Base-by-base conservation (phyloP, 2,113 vertebrate species). In the Hippolais icterina region DNA sequence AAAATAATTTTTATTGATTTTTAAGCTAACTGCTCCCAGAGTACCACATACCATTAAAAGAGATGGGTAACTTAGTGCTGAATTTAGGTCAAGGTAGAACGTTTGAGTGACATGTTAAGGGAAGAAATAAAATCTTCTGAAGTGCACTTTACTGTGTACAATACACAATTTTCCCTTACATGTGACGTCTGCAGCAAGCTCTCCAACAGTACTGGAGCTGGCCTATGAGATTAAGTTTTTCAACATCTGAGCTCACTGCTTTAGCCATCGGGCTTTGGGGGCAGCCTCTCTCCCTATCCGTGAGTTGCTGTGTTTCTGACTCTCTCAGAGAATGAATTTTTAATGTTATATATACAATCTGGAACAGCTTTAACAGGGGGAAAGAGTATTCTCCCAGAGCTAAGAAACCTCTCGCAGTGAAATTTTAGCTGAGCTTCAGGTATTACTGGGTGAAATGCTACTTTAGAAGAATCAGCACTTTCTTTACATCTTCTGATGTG, bases 71-170 rank as follows among this genome's bases (percentile, higher is more conserved):
- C 17, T 90, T 93, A 68, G 39, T 78, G 56, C 63, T 78, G 49
- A 31, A 77, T 81, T 93, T 90, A 85, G 56, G 56, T 70, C 85
- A 93, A 87, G 44, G 19, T 63, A 35, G 42, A 90, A 79, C 76
- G 60, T 39, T 35, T 57, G 33, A 93, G 23, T 70, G 64, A 83
- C 21, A 16, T 18, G 11, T 74, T 90, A 75, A 81, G 24, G 41
- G 11, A 90, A 31, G 37, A 95, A 92, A 83, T 31, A 89, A 65
- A 76, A 46, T 74, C 33, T 74, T 77, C 59, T 64, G 20, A 69
- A 78, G n/a, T 79, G 33, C 5, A 66, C 12, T 86, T 93, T 61
- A 10, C 49, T 56, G 9, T 52, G 39, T 21, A 25, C 14, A 64
- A 28, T 28, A 29, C 6, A 57, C 6, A n/a, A 8, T 59, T 89